Conservation (phyloP, 2,113 vertebrate species). For the Emydura subglobosa region DNA sequence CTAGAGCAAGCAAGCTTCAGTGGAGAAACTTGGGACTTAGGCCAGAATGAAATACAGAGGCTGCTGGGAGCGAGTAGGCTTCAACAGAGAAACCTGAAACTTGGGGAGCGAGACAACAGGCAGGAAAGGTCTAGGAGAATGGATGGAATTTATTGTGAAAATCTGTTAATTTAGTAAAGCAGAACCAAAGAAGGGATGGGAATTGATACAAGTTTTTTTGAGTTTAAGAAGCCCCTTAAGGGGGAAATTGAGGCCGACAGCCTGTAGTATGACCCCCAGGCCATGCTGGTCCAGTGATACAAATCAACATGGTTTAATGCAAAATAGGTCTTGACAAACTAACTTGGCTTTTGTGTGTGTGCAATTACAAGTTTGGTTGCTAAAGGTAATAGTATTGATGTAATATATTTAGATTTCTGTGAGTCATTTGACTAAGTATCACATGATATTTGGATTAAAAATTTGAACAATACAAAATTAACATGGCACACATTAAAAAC, state of each 20-base stretch:
- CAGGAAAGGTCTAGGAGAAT: neutral
- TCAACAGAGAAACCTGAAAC: neutral
- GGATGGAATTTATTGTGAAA: neutral
- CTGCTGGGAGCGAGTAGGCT: neutral
- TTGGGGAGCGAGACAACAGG: neutral
- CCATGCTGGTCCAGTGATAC: neutral
- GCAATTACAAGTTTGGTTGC: neutral
- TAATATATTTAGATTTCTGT: too few species aligned
- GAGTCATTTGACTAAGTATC: neutral
- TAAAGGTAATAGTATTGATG: neutral
- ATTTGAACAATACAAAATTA: too few species aligned
- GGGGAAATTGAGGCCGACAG: neutral
- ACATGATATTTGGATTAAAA: neutral
- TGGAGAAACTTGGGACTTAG: too few species aligned
- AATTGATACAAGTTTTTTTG: neutral
- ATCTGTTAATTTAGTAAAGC: neutral
- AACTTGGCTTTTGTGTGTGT: neutral
- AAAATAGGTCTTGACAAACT: neutral
- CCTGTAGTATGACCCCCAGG: neutral
- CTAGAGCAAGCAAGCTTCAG: too few species aligned
- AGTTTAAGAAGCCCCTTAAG: neutral
- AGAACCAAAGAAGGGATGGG: neutral
- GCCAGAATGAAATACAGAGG: too few species aligned
- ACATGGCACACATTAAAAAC: too few species aligned
- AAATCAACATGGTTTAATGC: neutral